Percentiles rank a stretch among this genome's conserved stretches.
phyloP scores from a whole-genome alignment of 2,888 invertebrate genomes.

The Marronus borbonicus region DNA sequence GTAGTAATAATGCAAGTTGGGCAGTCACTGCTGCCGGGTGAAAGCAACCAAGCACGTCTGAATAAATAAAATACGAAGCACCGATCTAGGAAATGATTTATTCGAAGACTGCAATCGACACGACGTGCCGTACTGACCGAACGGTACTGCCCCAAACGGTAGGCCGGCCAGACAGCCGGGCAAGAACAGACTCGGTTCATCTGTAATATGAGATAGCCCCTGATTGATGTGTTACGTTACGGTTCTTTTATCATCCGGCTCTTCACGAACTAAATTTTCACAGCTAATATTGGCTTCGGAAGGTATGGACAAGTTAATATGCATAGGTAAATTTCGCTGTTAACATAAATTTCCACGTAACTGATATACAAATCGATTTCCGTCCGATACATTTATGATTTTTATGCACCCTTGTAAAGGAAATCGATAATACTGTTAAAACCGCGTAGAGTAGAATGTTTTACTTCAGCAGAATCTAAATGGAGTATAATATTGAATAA shows the following conservation, averaged over 20 bases:
- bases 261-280: constrained; percentile 63
- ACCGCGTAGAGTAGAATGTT: neutral
- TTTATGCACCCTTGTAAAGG: neutral
- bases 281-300: constrained; percentile 64
- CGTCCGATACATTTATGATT: neutral
- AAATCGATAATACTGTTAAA: neutral
- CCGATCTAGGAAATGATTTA: constrained; percentile 57
- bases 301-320: constrained; percentile 64
- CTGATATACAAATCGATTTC: constrained; percentile 28
- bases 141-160: constrained; percentile 7
- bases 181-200: constrained; percentile 55
- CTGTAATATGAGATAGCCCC: constrained; percentile 62
- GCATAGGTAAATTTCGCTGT: constrained; percentile 61
- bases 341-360: constrained; percentile 40
- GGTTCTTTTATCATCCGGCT: constrained; percentile 54
- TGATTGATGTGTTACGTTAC: constrained; percentile 63
- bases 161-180: constrained; percentile 20
- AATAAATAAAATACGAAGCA: constrained; percentile 51
- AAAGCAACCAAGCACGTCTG: constrained; percentile 30
- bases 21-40: constrained; percentile 40
- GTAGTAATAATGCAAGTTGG: constrained; percentile 29
- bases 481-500: no score
- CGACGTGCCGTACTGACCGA: constrained; percentile 50
- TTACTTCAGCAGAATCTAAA: neutral
- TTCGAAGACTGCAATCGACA: constrained; percentile 58